phyloP scores from a whole-genome alignment of 2,888 invertebrate species.

The Saturnia japonica region DNA sequence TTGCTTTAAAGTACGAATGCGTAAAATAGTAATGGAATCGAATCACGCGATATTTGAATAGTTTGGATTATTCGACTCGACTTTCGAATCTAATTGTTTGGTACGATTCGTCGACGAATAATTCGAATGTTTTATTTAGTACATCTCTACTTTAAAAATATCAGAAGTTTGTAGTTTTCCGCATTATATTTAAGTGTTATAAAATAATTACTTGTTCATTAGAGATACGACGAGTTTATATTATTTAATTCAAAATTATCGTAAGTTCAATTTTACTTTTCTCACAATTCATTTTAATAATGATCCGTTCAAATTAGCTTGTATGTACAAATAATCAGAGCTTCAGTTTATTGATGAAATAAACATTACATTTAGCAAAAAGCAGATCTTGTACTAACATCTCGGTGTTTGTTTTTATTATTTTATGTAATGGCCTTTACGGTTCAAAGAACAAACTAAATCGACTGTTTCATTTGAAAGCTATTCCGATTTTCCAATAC shows the following conservation, averaged over 20 bases:
- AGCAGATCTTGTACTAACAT: constrained; percentile 29
- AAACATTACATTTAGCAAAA: constrained; percentile 36
- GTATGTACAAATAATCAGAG: constrained; percentile 35
- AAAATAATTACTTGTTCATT: not conserved
- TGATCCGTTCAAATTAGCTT: constrained; percentile 21
- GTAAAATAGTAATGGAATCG: too few species aligned
- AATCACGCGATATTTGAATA: too few species aligned
- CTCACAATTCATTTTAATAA: constrained; percentile 15
- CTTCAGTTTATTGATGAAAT: constrained; percentile 33
- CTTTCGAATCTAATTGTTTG: too few species aligned
- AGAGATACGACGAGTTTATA: not conserved
- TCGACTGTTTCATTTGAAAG: constrained; percentile 32
- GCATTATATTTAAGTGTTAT: not conserved
- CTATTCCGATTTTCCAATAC: constrained; percentile 18
- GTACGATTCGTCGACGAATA: too few species aligned
- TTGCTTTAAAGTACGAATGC: not conserved
- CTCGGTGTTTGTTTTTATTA: constrained; percentile 33
- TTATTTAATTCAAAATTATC: not conserved
- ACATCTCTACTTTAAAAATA: not conserved
- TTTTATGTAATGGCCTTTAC: constrained; percentile 31
- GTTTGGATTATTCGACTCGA: too few species aligned
- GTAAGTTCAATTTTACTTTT: constrained; percentile 1
- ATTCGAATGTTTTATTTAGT: too few species aligned
- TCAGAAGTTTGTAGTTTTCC: not conserved
- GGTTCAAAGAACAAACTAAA: constrained; percentile 26